Percentiles rank a stretch among this genome's conserved stretches.
Evolutionary conservation across 2,797 vertebrate genomes (phyloP).

Genomic region (Epinephelus malabaricus): DNA sequence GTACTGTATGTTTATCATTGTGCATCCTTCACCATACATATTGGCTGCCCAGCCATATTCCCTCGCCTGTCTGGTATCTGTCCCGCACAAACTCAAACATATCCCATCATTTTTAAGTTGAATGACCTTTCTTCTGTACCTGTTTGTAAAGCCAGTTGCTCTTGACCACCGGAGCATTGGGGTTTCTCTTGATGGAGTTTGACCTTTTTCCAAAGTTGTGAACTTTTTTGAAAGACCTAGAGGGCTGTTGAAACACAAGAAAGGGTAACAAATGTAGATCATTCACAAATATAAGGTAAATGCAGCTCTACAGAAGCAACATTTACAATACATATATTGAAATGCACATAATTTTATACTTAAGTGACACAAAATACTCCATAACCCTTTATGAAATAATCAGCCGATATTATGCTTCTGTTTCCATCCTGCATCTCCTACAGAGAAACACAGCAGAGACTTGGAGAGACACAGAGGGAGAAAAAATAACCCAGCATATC

Average conservation of each 20-base stretch:
- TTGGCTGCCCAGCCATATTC: background rate
- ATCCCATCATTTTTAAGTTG: background rate
- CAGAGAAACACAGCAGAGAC: constrained; percentile 9
- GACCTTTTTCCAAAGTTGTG: constrained; percentile 99
- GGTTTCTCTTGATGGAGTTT: constrained; percentile 97
- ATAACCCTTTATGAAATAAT: background rate
- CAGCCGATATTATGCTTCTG: background rate
- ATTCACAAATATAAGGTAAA: background rate
- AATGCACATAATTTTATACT: background rate
- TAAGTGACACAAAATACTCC: background rate
- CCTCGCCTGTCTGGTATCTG: background rate
- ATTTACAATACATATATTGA: background rate
- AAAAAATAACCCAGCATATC: background rate
- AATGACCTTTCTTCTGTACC: constrained; percentile 76
- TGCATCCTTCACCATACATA: background rate
- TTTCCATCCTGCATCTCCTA: background rate
- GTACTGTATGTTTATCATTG: background rate
- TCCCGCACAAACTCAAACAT: background rate
- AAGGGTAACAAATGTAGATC: background rate
- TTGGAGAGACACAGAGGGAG: background rate
- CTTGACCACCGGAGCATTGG: constrained; percentile 92
- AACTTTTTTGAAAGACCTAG: constrained; percentile 94
- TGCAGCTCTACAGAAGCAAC: background rate
- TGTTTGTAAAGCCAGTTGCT: constrained; percentile 98
- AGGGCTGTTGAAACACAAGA: constrained; percentile 82